phyloP scores from a whole-genome alignment of 2,797 vertebrate genomes.

The Passerculus sandwichensis region DNA sequence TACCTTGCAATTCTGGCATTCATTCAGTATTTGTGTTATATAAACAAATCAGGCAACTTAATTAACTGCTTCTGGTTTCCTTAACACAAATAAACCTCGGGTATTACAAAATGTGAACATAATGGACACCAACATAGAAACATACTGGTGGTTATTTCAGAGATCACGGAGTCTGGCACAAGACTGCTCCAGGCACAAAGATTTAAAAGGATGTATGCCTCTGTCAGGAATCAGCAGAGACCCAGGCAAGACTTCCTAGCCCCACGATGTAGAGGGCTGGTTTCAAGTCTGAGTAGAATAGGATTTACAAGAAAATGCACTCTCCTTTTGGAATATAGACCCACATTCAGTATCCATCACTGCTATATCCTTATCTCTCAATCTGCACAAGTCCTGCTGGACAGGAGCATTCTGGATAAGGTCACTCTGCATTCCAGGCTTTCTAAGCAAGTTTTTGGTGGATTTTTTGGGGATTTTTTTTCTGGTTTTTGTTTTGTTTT shows the following conservation, averaged over 20 bases:
- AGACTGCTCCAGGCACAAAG: not conserved
- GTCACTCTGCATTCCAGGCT: not conserved
- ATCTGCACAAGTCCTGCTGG: not conserved
- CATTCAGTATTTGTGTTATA: not conserved
- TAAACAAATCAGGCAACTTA: not conserved
- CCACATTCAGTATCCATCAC: not conserved
- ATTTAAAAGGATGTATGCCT: not conserved
- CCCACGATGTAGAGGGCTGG: rapidly evolving
- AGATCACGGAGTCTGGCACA: not conserved
- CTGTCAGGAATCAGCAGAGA: not conserved
- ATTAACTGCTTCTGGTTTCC: not conserved
- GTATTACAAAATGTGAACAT: not conserved
- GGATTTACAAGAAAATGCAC: not conserved
- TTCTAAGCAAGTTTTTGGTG: not conserved
- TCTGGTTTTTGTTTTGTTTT: not conserved
- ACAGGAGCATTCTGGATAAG: rapidly evolving
- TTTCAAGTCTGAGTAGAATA: not conserved
- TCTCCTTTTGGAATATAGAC: not conserved
- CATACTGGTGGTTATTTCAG: not conserved
- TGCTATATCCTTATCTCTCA: not conserved
- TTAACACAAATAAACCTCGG: not conserved
- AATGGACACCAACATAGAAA: not conserved
- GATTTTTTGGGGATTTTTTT: not conserved
- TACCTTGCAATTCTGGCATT: not conserved
- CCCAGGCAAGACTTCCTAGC: not conserved